Base-by-base conservation (phyloP, 2,888 invertebrate species). In the Polymixis flavicincta region DNA sequence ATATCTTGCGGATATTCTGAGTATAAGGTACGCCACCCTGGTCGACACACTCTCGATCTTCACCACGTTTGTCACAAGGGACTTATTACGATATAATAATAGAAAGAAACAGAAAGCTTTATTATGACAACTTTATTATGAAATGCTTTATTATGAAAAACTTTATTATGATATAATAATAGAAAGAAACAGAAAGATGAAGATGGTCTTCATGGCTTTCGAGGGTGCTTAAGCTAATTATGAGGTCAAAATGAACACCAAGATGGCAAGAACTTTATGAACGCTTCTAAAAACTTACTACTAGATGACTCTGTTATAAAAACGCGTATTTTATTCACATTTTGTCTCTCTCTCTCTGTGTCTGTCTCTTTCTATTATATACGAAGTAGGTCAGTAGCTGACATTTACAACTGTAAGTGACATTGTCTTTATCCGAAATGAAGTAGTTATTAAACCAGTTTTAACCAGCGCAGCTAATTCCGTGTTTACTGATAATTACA, bases 401-500 rank as follows among this genome's bases (percentile, higher is more conserved):
- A 52, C 22, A 67, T 32, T 25, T n/a, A 25, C 19, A 48, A 28
- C 19, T 9, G 9, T 74, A 8, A 50, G 4, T 65, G 72, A 50
- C 65, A 72, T 66, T 66, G 68, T 32, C 11, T 42, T 48, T 22
- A 74, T 50, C 64, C 64, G 28, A 65, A 68, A 68, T 60, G 65
- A 60, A 32, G 25, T 32, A 59, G 63, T 65, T 17, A 8, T 4
- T 4, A n/a, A 65, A 60, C 80, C 59, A 11, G 75, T 60, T 50
- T 17, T 2, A 60, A 45, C 73, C 14, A 17, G 25, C 48, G 37
- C 25, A 25, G 22, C 25, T 32, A 52, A 48, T 80, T 60, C 59
- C 50, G 55, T 52, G 54, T 65, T 64, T 28, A 65, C 50, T 65
- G 80, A 69, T 75, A 80, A 65, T 45, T 32, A 32, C 14, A 59